phyloP scores from a whole-genome alignment of 2,113 vertebrate genomes.

The Paracanthobrama guichenoti region DNA sequence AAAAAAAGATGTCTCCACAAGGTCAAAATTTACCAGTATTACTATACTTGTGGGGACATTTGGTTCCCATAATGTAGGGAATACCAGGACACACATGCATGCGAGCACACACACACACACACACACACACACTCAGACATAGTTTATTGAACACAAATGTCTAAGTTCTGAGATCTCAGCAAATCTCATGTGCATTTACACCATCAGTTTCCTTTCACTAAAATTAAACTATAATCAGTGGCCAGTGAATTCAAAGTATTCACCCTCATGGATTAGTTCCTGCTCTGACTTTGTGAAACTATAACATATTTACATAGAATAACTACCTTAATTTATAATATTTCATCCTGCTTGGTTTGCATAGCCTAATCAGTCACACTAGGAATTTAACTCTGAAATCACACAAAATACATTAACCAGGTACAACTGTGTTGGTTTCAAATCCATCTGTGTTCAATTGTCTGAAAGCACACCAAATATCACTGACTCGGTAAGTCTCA shows the following conservation, averaged over 20 bases:
- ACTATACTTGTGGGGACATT: too few species aligned
- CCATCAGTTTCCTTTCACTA: too few species aligned
- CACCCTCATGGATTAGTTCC: neutral
- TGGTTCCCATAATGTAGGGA: too few species aligned
- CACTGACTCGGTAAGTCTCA: conserved; percentile 1
- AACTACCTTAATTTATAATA: neutral
- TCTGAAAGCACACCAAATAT: neutral
- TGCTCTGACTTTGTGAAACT: neutral
- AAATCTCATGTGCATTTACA: too few species aligned
- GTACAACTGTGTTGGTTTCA: neutral
- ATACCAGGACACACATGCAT: neutral
- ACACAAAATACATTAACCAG: neutral
- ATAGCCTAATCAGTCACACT: neutral
- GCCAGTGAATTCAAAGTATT: neutral
- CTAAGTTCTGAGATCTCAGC: too few species aligned
- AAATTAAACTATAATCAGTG: neutral
- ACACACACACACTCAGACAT: neutral
- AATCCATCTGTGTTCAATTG: neutral
- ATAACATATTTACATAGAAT: neutral
- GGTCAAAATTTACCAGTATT: too few species aligned
- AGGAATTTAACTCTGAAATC: neutral
- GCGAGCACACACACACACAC: neutral
- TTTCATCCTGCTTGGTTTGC: neutral
- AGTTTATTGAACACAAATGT: neutral
- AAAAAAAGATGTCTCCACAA: too few species aligned